Conservation (phyloP, 2,797 vertebrate species). For the Sphenopsis melanotis region DNA sequence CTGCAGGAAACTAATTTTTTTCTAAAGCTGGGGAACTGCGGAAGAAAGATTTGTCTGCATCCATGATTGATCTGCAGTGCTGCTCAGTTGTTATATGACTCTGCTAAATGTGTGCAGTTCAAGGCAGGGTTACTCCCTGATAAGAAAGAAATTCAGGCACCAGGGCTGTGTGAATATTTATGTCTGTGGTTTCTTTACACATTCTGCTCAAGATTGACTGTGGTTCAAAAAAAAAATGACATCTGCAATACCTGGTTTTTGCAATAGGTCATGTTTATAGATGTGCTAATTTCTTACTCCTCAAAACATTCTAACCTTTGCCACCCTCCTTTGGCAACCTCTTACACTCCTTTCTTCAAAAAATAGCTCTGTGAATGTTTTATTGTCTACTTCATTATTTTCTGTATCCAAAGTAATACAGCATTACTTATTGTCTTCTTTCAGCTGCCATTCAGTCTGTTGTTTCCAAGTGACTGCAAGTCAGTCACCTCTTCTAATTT, state of each 20-base stretch:
- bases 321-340: background rate
- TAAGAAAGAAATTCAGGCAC: slow-evolving; percentile 15
- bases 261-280: background rate
- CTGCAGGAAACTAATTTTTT: background rate
- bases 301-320: background rate
- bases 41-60: background rate
- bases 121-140: slow-evolving; percentile 5
- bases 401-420: background rate
- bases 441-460: background rate
- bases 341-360: background rate
- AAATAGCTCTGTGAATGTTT: background rate
- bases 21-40: background rate
- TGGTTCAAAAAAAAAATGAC: background rate
- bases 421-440: background rate
- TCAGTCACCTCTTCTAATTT: background rate
- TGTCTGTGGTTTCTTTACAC: background rate
- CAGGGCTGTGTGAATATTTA: slow-evolving; percentile 13
- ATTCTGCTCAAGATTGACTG: background rate
- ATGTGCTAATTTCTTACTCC: background rate
- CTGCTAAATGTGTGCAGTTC: background rate
- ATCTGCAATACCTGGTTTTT: background rate
- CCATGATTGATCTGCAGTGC: slow-evolving; percentile 4
- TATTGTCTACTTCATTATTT: background rate
- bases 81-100: background rate
- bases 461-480: background rate